phyloP scores from a whole-genome alignment of 2,888 invertebrate genomes.

The Sarcophaga variegata region DNA sequence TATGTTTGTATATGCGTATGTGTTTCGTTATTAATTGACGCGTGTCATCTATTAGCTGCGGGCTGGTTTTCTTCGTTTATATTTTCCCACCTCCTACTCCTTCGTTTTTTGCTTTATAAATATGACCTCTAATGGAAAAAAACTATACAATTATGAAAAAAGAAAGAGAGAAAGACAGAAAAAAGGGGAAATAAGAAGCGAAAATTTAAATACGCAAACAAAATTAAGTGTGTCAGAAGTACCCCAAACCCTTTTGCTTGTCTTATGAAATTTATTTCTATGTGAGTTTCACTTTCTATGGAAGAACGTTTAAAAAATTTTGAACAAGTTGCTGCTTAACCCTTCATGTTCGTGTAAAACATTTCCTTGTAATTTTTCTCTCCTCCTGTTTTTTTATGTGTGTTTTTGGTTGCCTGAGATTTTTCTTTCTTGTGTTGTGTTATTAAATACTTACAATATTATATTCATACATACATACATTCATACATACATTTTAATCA shows the following conservation, averaged over 20 bases:
- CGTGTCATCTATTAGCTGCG: slow-evolving; percentile 59
- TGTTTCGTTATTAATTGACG: slow-evolving; percentile 58
- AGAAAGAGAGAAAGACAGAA: not conserved
- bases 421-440: slow-evolving; percentile 3
- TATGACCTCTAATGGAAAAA: too few species aligned
- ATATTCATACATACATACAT: not conserved
- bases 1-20: too few species aligned
- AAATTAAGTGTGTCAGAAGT: too few species aligned
- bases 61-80: not conserved
- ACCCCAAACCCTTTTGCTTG: too few species aligned
- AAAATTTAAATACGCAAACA: not conserved
- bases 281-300: slow-evolving; percentile 20
- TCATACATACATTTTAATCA: slow-evolving; percentile 41
- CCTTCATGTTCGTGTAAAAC: slow-evolving; percentile 29
- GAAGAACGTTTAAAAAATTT: slow-evolving; percentile 17
- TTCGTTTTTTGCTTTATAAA: too few species aligned
- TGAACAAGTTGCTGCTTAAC: slow-evolving; percentile 10
- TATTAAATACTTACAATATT: not conserved
- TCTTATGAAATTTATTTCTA: not conserved
- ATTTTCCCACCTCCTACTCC: too few species aligned
- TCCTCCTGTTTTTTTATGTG: not conserved
- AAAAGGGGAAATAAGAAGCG: not conserved
- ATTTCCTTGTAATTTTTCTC: not conserved
- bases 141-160: not conserved
- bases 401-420: not conserved